Evolutionary conservation across 2,797 vertebrate species (phyloP).

Genomic region (Morus bassanus): DNA sequence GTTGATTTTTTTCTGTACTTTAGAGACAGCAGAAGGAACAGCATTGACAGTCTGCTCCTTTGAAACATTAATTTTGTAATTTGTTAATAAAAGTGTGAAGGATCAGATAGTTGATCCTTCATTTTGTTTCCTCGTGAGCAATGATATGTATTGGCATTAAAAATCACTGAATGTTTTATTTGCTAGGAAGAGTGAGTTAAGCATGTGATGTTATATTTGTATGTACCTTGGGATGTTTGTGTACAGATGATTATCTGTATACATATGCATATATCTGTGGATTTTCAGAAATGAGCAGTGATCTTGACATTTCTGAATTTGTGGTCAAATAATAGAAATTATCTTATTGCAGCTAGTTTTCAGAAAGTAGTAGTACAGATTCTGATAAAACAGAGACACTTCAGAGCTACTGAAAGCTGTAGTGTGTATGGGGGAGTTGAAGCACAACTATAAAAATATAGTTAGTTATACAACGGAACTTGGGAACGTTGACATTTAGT

Average conservation of each 20-base stretch:
- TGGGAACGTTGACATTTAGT: neutral
- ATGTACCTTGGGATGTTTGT: neutral
- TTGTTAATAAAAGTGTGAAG: neutral
- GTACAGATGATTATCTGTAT: neutral
- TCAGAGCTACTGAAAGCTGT: neutral
- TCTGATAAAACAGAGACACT: neutral
- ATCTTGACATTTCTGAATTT: neutral
- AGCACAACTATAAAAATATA: neutral
- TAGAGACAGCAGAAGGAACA: neutral
- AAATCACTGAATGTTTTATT: neutral
- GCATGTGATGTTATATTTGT: neutral
- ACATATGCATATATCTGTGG: neutral
- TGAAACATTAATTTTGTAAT: neutral
- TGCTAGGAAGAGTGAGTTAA: neutral
- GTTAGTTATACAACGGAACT: neutral
- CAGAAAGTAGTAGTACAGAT: neutral
- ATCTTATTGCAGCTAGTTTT: neutral
- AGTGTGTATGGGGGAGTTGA: neutral
- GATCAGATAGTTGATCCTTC: neutral
- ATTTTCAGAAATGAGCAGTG: neutral
- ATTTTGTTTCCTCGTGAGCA: neutral
- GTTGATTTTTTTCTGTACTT: neutral
- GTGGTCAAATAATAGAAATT: neutral
- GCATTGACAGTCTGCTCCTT: neutral
- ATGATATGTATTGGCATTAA: neutral